Base-by-base conservation (phyloP, 2,113 vertebrate species). In the Crotalus horridus region DNA sequence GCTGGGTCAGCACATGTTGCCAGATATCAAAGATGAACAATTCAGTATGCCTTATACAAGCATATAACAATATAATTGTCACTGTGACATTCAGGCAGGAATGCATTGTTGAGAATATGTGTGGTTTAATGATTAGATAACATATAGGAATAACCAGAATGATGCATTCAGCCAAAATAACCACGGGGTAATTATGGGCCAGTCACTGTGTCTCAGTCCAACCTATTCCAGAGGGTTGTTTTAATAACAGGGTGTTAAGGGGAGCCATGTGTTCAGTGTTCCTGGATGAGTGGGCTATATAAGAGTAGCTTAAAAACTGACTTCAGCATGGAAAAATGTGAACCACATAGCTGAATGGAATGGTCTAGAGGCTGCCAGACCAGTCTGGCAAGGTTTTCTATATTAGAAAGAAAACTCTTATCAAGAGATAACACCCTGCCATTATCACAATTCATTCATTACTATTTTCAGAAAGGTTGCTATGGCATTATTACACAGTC, bases 381-480 rank as follows among this genome's bases (percentile, higher is more conserved):
- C 93, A 87, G 85, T 29, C 24, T 93, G 91, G 92, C 86, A 85
- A 64, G 92, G 85, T 17, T 53, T 94, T 56, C 91, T 92, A 89
- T 94, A 96, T 90, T 0, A 0, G 91, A 94, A 93, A 0, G 0
- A 95, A n/a, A 92, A 91, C 95, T 94, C 93, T 94, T 95, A 96
- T 97, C 95, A 93, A 93, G 51, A 94, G 92, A 91, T 88, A 96
- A 91, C 92, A 94, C 56, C 89, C 46, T 93, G 93, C 56, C 61
- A 1, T 33, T 91, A 94, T 94, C 95, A 95, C 61, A 85, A 56
- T 95, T 93, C 93, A 93, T 92, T 94, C 96, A 95, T 29, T 94
- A 91, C 93, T 94, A 94, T 93, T 74, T 33, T 87, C 90, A 58
- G 7, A 26, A 1, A 9, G 0, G 94, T 95, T 96, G 93, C 93